phyloP scores from a whole-genome alignment of 2,888 invertebrate species.

The Meteorus colon region DNA sequence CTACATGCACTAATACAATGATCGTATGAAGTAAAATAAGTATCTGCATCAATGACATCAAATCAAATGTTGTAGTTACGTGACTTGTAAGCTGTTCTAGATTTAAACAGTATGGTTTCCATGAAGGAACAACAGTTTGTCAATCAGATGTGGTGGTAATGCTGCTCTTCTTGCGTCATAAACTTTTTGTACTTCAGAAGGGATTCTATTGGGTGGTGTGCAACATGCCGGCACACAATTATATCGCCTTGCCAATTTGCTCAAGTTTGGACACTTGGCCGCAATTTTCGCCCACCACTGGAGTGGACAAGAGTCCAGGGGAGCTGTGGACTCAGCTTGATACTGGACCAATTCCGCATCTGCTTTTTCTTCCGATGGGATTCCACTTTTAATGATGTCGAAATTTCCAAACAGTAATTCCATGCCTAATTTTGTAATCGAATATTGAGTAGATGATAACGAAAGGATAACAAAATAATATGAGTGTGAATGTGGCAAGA shows the following conservation, averaged over 20 bases:
- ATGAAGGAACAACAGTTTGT: slow-evolving; percentile 71
- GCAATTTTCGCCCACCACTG: slow-evolving; percentile 73
- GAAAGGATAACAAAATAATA: too few species aligned
- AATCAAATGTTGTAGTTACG: too few species aligned
- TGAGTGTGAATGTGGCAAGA: too few species aligned
- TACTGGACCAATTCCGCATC: slow-evolving; percentile 74
- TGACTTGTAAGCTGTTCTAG: slow-evolving; percentile 1
- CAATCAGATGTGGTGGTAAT: slow-evolving; percentile 70
- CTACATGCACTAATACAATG: slow-evolving; percentile 20
- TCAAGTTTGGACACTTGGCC: slow-evolving; percentile 72
- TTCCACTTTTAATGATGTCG: slow-evolving; percentile 65
- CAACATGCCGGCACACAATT: slow-evolving; percentile 73
- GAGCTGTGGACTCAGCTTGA: slow-evolving; percentile 72
- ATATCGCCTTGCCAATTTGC: slow-evolving; percentile 71
- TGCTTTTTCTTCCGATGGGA: slow-evolving; percentile 72
- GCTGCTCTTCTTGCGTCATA: slow-evolving; percentile 70
- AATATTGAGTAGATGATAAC: neutral
- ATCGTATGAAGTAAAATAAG: slow-evolving; percentile 1
- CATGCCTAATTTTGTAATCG: slow-evolving; percentile 66
- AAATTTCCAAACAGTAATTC: slow-evolving; percentile 71
- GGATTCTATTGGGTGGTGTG: slow-evolving; percentile 70
- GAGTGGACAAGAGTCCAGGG: slow-evolving; percentile 73
- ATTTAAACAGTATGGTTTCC: slow-evolving; percentile 66
- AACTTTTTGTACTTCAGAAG: slow-evolving; percentile 68
- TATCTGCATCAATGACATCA: neutral